Percentiles rank a stretch among this genome's conserved stretches.
phyloP scores from a whole-genome alignment of 92 coral and sea anemone genomes.

The Porites rus region DNA sequence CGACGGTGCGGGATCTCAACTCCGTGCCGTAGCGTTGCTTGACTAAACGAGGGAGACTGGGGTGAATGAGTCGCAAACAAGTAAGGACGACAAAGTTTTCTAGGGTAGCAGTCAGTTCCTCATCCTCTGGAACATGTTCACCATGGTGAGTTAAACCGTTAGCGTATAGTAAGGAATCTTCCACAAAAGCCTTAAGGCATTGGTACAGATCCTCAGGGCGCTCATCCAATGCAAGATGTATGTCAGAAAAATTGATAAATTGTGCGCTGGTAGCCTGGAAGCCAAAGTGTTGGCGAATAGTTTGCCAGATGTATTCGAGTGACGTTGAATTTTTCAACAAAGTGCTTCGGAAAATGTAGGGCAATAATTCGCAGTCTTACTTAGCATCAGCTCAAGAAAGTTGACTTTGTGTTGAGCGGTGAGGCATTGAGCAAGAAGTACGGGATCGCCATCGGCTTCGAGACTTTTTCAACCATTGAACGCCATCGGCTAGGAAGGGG shows the following conservation, averaged over 20 bases:
- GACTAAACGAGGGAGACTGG: slow-evolving; percentile 53
- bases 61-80: slow-evolving; percentile 58
- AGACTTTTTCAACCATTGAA: background rate
- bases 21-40: slow-evolving; percentile 65
- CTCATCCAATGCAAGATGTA: slow-evolving; percentile 70
- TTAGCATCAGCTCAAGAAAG: slow-evolving; percentile 66
- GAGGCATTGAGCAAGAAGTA: slow-evolving; percentile 42
- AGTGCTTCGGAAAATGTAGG: slow-evolving; percentile 61
- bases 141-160: slow-evolving; percentile 61
- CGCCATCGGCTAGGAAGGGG: slow-evolving; percentile 57
- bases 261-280: slow-evolving; percentile 77
- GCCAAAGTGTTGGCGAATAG: slow-evolving; percentile 70
- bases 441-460: slow-evolving; percentile 47
- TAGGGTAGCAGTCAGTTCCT: slow-evolving; percentile 64
- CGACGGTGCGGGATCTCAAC: slow-evolving; percentile 52
- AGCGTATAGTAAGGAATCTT: slow-evolving; percentile 45
- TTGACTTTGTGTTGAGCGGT: slow-evolving; percentile 65
- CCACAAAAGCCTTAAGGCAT: slow-evolving; percentile 72
- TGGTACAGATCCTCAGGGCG: slow-evolving; percentile 85
- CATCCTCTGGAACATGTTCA: slow-evolving; percentile 40
- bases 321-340: slow-evolving; percentile 73
- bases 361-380: slow-evolving; percentile 78
- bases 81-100: slow-evolving; percentile 62
- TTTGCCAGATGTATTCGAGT: slow-evolving; percentile 66
- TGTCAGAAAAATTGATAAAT: slow-evolving; percentile 56